Base-by-base conservation (phyloP, 2,797 vertebrate genomes). In the Podarcis lilfordi region DNA sequence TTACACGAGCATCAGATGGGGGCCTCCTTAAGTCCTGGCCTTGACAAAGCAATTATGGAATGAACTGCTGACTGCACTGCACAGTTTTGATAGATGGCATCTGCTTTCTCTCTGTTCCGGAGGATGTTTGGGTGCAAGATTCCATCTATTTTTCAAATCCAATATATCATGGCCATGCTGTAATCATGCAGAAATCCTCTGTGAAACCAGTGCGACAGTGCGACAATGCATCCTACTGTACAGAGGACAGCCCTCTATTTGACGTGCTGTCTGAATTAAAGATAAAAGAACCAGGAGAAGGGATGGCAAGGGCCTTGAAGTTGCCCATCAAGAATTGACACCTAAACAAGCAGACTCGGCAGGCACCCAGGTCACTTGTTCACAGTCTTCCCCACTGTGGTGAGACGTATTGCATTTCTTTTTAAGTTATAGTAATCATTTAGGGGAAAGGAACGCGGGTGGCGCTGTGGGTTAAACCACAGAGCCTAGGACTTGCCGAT, bases 21-120 rank as follows among this genome's bases (percentile, higher is more conserved):
- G 7, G 61, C 72, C 6, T 88, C 59, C 40, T 76, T 87, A 23
- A 55, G 32, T 29, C 74, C 64, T 43, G 45, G 64, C 35, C 45
- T 88, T 66, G 64, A 78, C 19, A 78, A 79, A 71, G 81, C 27
- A 71, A 84, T 84, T 76, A 55, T 27, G 11, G 75, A 84, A 79
- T 25, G 25, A 88, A 79, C 35, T 43, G 35, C 74, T 84, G 81
- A 78, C 35, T 79, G 19, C 15, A 23, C n/a, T 43, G 17, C 43
- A 40, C 43, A 59, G 64, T 23, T 78, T 84, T 84, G 74, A 79
- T 88, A 3, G 81, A 79, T 84, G 43, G 10, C 40, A 71, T 66
- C 66, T 88, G 74, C 27, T 59, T 88, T 7, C 64, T 55, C 2
- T 69, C 81, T 84, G 10, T 74, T 61, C 69, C 8, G 3, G 25